phyloP scores from a whole-genome alignment of 2,113 vertebrate species.

The Ammodytes marinus region DNA sequence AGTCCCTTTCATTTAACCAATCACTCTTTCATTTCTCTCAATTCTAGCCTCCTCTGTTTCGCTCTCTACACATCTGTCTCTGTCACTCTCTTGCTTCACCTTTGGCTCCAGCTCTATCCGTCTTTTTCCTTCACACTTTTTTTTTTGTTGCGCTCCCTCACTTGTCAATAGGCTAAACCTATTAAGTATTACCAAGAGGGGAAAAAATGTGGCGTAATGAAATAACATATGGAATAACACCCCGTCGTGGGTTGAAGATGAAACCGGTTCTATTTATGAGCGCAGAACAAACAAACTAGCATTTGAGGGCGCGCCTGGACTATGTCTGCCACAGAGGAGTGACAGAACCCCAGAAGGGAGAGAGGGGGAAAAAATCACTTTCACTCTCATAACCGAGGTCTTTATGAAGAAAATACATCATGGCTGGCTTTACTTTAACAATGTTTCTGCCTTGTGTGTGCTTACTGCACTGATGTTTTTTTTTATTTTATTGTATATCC shows the following conservation, averaged over 20 bases:
- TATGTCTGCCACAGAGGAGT: slow-evolving; percentile 28
- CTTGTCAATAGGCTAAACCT: slow-evolving; percentile 65
- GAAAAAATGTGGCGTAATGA: slow-evolving; percentile 58
- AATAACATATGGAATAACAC: slow-evolving; percentile 57
- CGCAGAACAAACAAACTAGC: slow-evolving; percentile 58
- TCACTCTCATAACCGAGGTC: slow-evolving; percentile 28
- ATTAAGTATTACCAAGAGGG: slow-evolving; percentile 57
- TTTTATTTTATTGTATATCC: not conserved
- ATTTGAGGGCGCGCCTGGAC: slow-evolving; percentile 43
- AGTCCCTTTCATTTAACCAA: slow-evolving; percentile 68
- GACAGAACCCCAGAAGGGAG: slow-evolving; percentile 23
- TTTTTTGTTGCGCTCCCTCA: slow-evolving; percentile 35
- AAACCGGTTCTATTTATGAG: slow-evolving; percentile 58
- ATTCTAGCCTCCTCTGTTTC: slow-evolving; percentile 22
- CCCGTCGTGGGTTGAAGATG: slow-evolving; percentile 51
- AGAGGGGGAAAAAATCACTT: slow-evolving; percentile 34
- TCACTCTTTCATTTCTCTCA: slow-evolving; percentile 60
- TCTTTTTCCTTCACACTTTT: slow-evolving; percentile 38
- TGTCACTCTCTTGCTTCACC: slow-evolving; percentile 58
- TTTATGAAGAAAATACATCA: slow-evolving; percentile 20
- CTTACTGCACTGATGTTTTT: slow-evolving; percentile 10
- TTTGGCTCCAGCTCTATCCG: slow-evolving; percentile 53
- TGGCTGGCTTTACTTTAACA: slow-evolving; percentile 1
- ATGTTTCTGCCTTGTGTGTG: slow-evolving; percentile 1
- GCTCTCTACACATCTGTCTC: slow-evolving; percentile 61